Percentiles rank a stretch among this genome's conserved stretches.
phyloP scores from a whole-genome alignment of 1,140 invertebrate genomes.

The Drosophila sulfurigaster region DNA sequence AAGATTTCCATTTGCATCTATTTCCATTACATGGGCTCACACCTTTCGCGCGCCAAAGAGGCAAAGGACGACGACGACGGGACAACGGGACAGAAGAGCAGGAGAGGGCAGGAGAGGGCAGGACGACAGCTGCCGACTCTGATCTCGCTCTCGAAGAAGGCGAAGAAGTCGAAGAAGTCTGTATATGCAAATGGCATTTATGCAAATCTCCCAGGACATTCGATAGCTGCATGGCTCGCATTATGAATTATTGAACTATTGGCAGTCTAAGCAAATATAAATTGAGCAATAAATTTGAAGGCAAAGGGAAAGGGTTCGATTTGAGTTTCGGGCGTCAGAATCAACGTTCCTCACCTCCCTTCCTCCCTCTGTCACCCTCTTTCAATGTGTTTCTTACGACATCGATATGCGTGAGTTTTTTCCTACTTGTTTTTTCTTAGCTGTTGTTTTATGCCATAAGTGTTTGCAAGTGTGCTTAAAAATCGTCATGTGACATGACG shows the following conservation, averaged over 20 bases:
- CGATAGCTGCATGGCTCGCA: conserved; percentile 46
- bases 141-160: not conserved
- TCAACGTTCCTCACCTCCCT: conserved; percentile 11
- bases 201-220: conserved; percentile 68
- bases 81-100: not conserved
- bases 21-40: conserved; percentile 71
- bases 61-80: not conserved
- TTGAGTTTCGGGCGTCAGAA: conserved; percentile 19
- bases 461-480: conserved; percentile 9
- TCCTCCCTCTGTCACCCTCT: not conserved
- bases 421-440: conserved; percentile 4
- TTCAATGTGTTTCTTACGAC: conserved; percentile 20
- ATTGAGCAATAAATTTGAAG: conserved; percentile 76
- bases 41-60: conserved; percentile 56
- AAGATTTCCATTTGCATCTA: conserved; percentile 38
- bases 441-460: not conserved
- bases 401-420: conserved; percentile 76
- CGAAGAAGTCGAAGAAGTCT: not conserved
- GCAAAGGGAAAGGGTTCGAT: conserved; percentile 11
- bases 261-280: conserved; percentile 82
- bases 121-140: conserved; percentile 54
- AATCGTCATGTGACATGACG: conserved; percentile 71
- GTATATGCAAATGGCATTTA: conserved; percentile 69
- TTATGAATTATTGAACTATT: conserved; percentile 82
- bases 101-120: conserved; percentile 8